These are phyloP conservation scores for Podocnemis expansa DNA, from an alignment of 2,113 vertebrate species.

Conservation along the genomic window DNA sequence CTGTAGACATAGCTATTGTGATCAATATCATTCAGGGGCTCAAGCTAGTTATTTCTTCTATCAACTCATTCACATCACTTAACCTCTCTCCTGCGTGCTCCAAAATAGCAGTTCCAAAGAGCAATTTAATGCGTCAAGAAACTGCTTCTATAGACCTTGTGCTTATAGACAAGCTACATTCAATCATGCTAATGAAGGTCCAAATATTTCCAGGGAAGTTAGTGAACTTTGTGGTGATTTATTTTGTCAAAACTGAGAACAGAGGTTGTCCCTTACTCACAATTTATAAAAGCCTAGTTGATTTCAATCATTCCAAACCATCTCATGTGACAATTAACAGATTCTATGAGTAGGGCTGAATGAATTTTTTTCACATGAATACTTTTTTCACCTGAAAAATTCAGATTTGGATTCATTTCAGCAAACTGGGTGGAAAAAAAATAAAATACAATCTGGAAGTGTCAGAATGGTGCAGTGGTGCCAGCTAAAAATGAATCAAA, in stretches of 20 bases:
- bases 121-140: background rate
- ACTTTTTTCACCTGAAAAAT: background rate
- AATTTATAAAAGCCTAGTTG: conserved; percentile 27
- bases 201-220: conserved; percentile 4
- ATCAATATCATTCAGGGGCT: too few relatives aligned
- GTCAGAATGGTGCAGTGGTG: background rate
- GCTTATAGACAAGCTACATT: background rate
- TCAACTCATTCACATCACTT: too few relatives aligned
- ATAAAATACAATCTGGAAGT: background rate
- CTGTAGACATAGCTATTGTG: too few relatives aligned
- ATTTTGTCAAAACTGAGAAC: background rate
- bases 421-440: background rate
- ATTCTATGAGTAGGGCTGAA: background rate
- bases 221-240: conserved; percentile 17
- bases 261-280: background rate
- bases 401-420: background rate
- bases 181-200: background rate
- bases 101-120: background rate
- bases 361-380: background rate
- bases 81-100: background rate
- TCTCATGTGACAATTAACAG: background rate
- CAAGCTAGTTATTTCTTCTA: too few relatives aligned
- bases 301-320: conserved; percentile 30
- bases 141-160: background rate
- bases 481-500: background rate